A percentile compares a stretch with the other conserved stretches of the same genome.
phyloP scores from a whole-genome alignment of 2,888 invertebrate species.

The Rotaria magnacalcarata region DNA sequence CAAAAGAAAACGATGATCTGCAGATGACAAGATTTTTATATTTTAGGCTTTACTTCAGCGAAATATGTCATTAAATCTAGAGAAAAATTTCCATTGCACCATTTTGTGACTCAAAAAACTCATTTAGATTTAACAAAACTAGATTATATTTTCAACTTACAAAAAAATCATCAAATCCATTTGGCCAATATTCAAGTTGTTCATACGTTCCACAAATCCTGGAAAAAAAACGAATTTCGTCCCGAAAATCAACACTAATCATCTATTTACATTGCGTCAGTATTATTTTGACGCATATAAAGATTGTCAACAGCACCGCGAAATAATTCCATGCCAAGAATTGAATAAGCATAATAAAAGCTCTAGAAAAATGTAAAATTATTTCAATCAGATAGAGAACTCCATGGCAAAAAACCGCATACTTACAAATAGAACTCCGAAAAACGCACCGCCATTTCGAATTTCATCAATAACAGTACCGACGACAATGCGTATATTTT shows the following conservation, averaged over 20 bases:
- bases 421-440: not conserved
- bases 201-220: slow-evolving; percentile 49
- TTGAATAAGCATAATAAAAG: slow-evolving; percentile 7
- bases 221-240: slow-evolving; percentile 48
- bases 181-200: slow-evolving; percentile 57
- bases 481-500: not conserved
- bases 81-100: no score
- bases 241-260: not conserved
- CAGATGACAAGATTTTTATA: no score
- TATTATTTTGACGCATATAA: not conserved
- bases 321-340: slow-evolving; percentile 53
- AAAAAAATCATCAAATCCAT: slow-evolving; percentile 59
- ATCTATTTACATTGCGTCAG: not conserved
- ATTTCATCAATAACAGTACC: slow-evolving; percentile 20
- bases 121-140: no score
- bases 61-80: no score
- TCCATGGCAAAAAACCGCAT: no score
- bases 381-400: not conserved
- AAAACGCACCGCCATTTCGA: slow-evolving; percentile 7
- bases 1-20: no score
- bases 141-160: slow-evolving; percentile 49
- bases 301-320: slow-evolving; percentile 49
- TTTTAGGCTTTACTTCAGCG: no score
- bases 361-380: not conserved
- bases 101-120: no score